Base-by-base conservation (phyloP, 1,140 invertebrate species). In the Drosophila miranda region DNA sequence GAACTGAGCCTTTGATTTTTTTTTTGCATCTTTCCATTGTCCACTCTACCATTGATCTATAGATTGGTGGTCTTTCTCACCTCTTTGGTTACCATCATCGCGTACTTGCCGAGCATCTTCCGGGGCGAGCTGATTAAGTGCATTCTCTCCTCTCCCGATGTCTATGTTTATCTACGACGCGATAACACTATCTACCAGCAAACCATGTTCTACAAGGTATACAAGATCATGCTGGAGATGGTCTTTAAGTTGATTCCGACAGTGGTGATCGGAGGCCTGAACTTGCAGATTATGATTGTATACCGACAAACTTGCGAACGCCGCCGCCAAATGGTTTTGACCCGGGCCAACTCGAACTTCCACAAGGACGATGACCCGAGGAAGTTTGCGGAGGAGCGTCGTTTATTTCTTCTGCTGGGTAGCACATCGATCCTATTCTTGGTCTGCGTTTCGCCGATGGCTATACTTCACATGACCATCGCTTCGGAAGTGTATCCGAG, bases 371-470 rank as follows among this genome's bases (percentile, higher is more conserved):
- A 95, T 30, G 94, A 94, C 89, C 92, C 93, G 0, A 88, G 94
- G 11, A 94, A 94, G 72, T 95, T 94, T 76, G 94, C 94, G 1
- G 95, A 96, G 86, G 95, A 96, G 79, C 92, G 94, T 44, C 91
- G 95, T 3, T 91, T 96, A 0, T 93, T 95, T 44, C 89, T 95
- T 19, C 92, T 96, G 6, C 89, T 96, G 2, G 94, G 94, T 38
- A 95, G 94, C 51, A 95, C 95, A 3, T 95, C 95, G 43, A 93
- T 95, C 19, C 83, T 96, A 16, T 96, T 96, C 87, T 92, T 96
- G 19, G 92, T 95, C 13, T 95, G 95, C 87, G 94, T 95, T 51
- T 95, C 95, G 14, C 95, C 95, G 0, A 95, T 95, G 93, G 94
- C 95, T 26, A 94, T 95, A 55, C 91, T 96, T 0, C 95, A 95